Conservation (phyloP, 2,113 vertebrate species). For the Setophaga petechia region DNA sequence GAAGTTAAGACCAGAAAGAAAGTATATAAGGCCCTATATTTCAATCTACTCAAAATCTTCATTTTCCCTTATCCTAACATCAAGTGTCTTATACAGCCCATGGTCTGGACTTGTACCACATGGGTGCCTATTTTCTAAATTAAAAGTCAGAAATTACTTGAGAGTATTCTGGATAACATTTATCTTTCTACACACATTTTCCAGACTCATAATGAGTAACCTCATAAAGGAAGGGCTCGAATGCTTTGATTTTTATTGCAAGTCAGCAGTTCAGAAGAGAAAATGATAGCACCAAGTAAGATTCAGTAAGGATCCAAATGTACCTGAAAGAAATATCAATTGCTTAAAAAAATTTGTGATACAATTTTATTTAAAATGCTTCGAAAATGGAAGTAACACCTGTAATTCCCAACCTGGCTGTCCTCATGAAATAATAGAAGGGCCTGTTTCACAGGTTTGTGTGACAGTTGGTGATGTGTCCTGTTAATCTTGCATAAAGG, state of each 20-base stretch:
- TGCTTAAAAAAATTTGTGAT: neutral
- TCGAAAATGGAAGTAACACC: neutral
- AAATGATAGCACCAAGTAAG: neutral
- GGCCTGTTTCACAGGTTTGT: neutral
- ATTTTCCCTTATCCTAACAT: neutral
- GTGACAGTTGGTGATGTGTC: accelerated
- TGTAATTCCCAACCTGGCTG: neutral
- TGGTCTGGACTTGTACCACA: neutral
- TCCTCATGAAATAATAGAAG: neutral
- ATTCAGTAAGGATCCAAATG: neutral
- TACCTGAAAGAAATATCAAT: neutral
- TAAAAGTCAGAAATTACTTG: neutral
- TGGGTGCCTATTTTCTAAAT: neutral
- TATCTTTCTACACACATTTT: neutral
- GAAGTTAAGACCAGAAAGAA: neutral
- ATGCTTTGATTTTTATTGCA: neutral
- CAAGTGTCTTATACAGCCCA: neutral
- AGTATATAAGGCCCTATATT: neutral
- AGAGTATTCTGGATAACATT: neutral
- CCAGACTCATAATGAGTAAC: accelerated
- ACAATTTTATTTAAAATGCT: neutral
- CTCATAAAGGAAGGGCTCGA: neutral
- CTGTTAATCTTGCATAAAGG: neutral
- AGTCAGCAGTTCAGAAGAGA: neutral
- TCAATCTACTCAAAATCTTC: neutral